Conservation (phyloP, 2,888 invertebrate genomes). For the Lysandra bellargus region DNA sequence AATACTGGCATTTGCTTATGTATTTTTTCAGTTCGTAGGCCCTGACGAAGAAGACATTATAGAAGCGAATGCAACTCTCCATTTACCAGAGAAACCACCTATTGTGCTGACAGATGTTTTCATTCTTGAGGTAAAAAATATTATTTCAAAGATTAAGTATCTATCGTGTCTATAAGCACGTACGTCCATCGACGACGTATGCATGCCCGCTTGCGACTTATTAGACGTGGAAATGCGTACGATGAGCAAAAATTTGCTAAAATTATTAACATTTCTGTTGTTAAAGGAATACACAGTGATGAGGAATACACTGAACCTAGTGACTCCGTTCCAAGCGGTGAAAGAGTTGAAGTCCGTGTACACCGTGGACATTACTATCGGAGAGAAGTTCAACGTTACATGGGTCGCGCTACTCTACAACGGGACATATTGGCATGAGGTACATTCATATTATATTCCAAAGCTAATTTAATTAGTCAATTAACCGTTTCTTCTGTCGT, state of each 20-base stretch:
- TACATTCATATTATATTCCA: constrained; percentile 42
- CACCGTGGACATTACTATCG: constrained; percentile 69
- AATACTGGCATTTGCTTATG: background rate
- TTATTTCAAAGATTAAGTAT: background rate
- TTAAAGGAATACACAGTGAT: constrained; percentile 73
- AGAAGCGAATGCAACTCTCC: constrained; percentile 66
- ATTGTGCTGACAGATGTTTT: constrained; percentile 73
- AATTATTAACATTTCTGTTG: background rate
- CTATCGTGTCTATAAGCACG: too few species aligned
- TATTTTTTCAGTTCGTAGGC: constrained; percentile 61
- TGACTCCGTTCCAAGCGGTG: constrained; percentile 75
- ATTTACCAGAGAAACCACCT: constrained; percentile 64
- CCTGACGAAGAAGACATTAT: constrained; percentile 66
- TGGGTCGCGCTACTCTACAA: constrained; percentile 69
- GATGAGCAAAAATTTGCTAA: too few species aligned
- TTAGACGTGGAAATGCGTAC: too few species aligned
- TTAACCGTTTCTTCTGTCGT: too few species aligned
- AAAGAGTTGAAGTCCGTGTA: constrained; percentile 75
- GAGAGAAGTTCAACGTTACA: constrained; percentile 71
- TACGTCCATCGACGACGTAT: too few species aligned
- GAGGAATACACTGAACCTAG: constrained; percentile 77
- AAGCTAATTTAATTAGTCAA: background rate
- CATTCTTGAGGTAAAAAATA: constrained; percentile 60
- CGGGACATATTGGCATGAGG: constrained; percentile 78
- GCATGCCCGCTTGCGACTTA: too few species aligned